Evolutionary conservation across 2,888 invertebrate species (phyloP), one percentile per base, ranked within the genome.

Genomic region (Dicroscelio sp.): DNA sequence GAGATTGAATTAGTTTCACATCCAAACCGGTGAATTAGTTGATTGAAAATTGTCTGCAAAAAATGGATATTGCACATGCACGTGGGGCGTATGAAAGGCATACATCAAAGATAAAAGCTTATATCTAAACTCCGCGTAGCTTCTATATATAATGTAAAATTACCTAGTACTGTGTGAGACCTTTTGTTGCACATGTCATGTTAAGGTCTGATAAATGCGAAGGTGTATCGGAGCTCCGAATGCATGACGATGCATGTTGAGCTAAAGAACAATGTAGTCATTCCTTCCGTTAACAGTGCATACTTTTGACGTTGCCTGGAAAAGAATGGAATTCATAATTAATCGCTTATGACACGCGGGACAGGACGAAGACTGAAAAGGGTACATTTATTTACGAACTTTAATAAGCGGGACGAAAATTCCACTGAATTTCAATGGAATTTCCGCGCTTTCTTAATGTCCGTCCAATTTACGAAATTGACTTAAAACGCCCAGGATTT

Each of bases 161-260:
- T 93, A 95, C 95, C 95, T 94, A 94, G 93, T 93, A 95, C 93
- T 92, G 92, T 93, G 88, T 92, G 86, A 92, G 94, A 90, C 87
- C 93, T 93, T 93, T 94, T 93, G 94, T 94, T 93, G 94, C 92
- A 94, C 95, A 95, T 95, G 94, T 95, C 94, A 95, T 95, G 94
- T 95, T 95, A 95, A 94, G 91, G 91, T 92, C 94, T 93, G 93
- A 93, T 93, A 93, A 91, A 92, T 94, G 92, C 90, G 89, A 91
- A 91, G 93, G 92, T 90, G 88, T 90, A 93, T 88, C 83, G 91
- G 90, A 88, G 86, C 90, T 92, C 92, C 76, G 86, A 90, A 90
- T 92, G 84, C 87, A 93, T 92, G 92, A 92, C 92, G 83, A 92
- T 94, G 93, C 94, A 94, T 95, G 92, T 93, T 94, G 94, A 93